Evolutionary conservation across 2,888 invertebrate genomes (phyloP).

Genomic region (Stenodema calcarata): DNA sequence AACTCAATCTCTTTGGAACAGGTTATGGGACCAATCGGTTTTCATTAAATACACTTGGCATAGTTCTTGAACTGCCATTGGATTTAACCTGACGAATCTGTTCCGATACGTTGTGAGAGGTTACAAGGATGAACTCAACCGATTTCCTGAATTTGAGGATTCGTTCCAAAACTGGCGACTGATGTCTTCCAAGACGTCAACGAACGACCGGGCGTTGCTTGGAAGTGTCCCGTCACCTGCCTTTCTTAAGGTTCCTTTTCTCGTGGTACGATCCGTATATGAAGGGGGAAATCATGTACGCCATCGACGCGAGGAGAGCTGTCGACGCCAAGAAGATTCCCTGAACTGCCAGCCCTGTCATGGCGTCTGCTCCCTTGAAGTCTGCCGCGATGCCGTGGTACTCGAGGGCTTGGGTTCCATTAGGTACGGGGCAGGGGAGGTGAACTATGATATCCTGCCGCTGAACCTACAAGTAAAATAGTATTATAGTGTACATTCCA

Average conservation of each 20-base stretch:
- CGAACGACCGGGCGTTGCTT: not conserved
- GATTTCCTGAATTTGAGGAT: too few relatives aligned
- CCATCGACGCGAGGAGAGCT: not conserved
- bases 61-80: too few relatives aligned
- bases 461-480: conserved; percentile 69
- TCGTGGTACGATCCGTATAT: conserved; percentile 31
- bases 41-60: too few relatives aligned
- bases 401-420: conserved; percentile 67
- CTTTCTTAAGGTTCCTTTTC: conserved; percentile 20
- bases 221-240: not conserved
- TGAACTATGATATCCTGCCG: conserved; percentile 88
- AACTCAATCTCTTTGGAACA: too few relatives aligned
- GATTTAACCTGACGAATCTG: too few relatives aligned
- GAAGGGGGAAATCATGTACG: conserved; percentile 30
- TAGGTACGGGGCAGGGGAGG: conserved; percentile 79
- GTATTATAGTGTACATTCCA: too few relatives aligned
- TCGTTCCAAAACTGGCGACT: too few relatives aligned
- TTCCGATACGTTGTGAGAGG: too few relatives aligned
- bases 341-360: not conserved
- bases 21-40: too few relatives aligned
- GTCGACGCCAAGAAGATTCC: conserved; percentile 1
- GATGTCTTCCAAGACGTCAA: not conserved
- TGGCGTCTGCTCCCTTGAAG: not conserved
- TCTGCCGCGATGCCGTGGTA: conserved; percentile 54
- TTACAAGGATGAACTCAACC: too few relatives aligned